Evolutionary conservation across 2,797 vertebrate species (phyloP), one percentile per base, ranked within the genome.

Genomic region (Channa striata): DNA sequence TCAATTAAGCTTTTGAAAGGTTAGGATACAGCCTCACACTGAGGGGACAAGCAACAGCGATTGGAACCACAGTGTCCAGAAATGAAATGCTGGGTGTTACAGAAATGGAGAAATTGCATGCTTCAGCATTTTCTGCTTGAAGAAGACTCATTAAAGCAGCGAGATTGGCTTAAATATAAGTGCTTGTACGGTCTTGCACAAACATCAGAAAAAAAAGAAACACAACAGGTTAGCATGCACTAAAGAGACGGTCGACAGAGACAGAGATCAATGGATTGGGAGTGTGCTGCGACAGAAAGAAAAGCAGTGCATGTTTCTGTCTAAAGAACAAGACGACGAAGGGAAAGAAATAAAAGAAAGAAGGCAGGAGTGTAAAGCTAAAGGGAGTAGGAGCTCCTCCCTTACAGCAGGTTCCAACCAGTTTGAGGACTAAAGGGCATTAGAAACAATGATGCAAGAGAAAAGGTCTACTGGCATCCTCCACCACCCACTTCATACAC

Each of bases 1-100:
- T 93, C 88, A 91, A 94, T 94, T 93, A 94, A 92, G 92, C 92
- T 92, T 90, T 90, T 87, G 81, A 91, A 87, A 91, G 88, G 84
- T 90, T 89, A 77, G 84, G 87, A 91, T 91, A 90, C 60, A 66
- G 83, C 74, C 79, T 84, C 76, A 81, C 74, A 74, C 80, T 74
- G 61, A 62, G 21, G 68, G 77, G 80, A 79, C 66, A 77, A 69
- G 74, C 60, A 76, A 72, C 59, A 11, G 60, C 72, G 49, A 64
- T 72, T n/a, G 56, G 23, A 13, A 64, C 60, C 65, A 57, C 30
- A 59, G 46, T 63, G 82, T 82, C 78, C 86, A 83, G 59, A 78
- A 68, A 59, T 36, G 25, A 53, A 23, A 51, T 53, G 1, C 42
- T 2, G 1, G 33, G 54, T 14, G 20, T 39, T 21, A 48, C 5